Conservation (phyloP, 2,888 invertebrate species). For the Rhopalosiphum nymphaeae region DNA sequence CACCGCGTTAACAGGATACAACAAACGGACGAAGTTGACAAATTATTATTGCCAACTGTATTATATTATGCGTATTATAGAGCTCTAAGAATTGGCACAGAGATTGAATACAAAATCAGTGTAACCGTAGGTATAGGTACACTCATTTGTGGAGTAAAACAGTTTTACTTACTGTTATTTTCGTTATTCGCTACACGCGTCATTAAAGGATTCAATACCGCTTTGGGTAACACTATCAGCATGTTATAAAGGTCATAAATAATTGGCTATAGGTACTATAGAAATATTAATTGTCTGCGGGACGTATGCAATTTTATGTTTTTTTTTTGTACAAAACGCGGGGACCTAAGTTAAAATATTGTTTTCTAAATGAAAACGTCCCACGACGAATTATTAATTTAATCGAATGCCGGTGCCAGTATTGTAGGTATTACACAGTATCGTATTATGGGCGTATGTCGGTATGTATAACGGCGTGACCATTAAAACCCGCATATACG, state of each 20-base stretch:
- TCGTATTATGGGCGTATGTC: background rate
- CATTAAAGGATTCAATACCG: background rate
- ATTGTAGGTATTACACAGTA: background rate
- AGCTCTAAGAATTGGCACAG: conserved; percentile 28
- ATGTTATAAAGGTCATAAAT: too few relatives aligned
- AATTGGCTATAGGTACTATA: too few relatives aligned
- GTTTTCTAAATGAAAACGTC: background rate
- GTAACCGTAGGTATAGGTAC: background rate
- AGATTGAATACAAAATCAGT: conserved; percentile 4
- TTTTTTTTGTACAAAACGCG: background rate
- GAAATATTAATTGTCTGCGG: too few relatives aligned
- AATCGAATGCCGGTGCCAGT: conserved; percentile 2
- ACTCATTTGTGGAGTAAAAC: background rate
- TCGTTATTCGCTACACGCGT: background rate
- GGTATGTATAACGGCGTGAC: background rate
- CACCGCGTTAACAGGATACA: background rate
- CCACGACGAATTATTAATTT: background rate
- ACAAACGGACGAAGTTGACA: background rate
- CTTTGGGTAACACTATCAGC: background rate
- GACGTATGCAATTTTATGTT: background rate
- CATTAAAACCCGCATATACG: background rate
- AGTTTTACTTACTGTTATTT: background rate
- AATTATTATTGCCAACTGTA: conserved; percentile 13
- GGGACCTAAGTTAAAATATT: background rate
- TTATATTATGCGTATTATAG: background rate